Percentiles rank a stretch among this genome's conserved stretches.
Evolutionary conservation across 2,113 vertebrate genomes (phyloP).

Genomic region (Hiodon alosoides): DNA sequence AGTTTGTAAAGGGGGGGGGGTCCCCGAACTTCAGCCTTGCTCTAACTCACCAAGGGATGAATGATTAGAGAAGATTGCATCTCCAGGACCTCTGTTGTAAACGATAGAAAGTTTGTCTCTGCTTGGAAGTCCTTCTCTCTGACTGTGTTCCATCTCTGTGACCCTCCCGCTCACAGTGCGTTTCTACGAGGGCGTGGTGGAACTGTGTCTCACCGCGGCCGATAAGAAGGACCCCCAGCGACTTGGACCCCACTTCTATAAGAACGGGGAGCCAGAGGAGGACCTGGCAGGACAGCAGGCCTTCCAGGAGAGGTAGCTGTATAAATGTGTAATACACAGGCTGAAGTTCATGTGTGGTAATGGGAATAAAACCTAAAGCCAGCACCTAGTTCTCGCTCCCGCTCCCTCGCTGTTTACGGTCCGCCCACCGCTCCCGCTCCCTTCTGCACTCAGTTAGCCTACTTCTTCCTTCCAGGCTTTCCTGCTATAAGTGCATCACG

Average conservation of each 20-base stretch:
- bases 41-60: too few species aligned
- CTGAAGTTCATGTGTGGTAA: too few species aligned
- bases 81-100: too few species aligned
- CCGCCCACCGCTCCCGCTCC: not conserved
- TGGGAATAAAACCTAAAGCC: not conserved
- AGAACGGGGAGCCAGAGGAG: constrained; percentile 94
- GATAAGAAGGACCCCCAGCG: constrained; percentile 94
- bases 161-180: constrained; percentile 65
- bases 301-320: constrained; percentile 81
- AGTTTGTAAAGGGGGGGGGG: too few species aligned
- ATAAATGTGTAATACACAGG: too few species aligned
- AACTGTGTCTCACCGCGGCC: constrained; percentile 87
- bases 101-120: too few species aligned
- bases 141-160: not conserved
- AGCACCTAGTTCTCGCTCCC: not conserved
- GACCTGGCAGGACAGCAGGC: constrained; percentile 81
- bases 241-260: constrained; percentile 93
- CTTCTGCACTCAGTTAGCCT: not conserved
- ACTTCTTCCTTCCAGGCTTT: constrained; percentile 60
- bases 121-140: too few species aligned
- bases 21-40: too few species aligned
- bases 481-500: constrained; percentile 92
- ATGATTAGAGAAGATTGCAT: too few species aligned
- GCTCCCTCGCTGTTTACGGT: not conserved
- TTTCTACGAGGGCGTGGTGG: constrained; percentile 93